Percentiles rank a stretch among this genome's conserved stretches.
Evolutionary conservation across 2,888 invertebrate species (phyloP).

Genomic region (Conchocele bisecta): DNA sequence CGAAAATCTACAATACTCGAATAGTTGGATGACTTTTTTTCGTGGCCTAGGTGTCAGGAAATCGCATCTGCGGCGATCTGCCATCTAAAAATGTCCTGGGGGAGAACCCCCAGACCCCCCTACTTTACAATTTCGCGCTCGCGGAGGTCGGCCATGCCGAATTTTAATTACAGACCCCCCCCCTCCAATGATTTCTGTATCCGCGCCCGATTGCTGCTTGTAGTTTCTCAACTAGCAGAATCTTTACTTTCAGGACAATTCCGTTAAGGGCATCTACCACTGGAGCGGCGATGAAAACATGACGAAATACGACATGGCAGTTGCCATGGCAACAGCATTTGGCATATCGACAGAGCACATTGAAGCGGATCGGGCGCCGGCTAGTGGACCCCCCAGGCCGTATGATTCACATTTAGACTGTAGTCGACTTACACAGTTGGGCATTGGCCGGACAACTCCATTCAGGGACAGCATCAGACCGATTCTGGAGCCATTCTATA

Average conservation of each 20-base stretch:
- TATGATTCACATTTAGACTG: constrained; percentile 82
- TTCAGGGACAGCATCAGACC: constrained; percentile 80
- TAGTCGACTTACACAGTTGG: constrained; percentile 78
- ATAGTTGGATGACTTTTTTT: too few relatives aligned
- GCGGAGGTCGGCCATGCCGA: too few relatives aligned
- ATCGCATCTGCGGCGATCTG: too few relatives aligned
- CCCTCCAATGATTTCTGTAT: too few relatives aligned
- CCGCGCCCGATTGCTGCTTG: too few relatives aligned
- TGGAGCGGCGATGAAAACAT: constrained; percentile 84
- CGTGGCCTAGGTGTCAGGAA: too few relatives aligned
- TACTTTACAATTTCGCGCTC: too few relatives aligned
- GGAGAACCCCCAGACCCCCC: too few relatives aligned
- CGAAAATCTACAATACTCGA: too few relatives aligned
- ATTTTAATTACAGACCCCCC: too few relatives aligned
- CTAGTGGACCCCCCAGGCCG: constrained; percentile 81
- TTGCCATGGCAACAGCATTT: constrained; percentile 83
- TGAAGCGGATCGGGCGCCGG: constrained; percentile 74
- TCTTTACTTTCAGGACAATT: constrained; percentile 71
- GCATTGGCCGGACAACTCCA: constrained; percentile 80
- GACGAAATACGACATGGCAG: constrained; percentile 84
- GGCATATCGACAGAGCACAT: constrained; percentile 82
- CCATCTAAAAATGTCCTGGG: too few relatives aligned
- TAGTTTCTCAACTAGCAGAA: too few relatives aligned
- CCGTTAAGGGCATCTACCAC: constrained; percentile 83
- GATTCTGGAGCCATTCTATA: constrained; percentile 55